Percentiles rank a stretch among this genome's conserved stretches.
phyloP scores from a whole-genome alignment of 1,140 invertebrate species.

The Thrips palmi region DNA sequence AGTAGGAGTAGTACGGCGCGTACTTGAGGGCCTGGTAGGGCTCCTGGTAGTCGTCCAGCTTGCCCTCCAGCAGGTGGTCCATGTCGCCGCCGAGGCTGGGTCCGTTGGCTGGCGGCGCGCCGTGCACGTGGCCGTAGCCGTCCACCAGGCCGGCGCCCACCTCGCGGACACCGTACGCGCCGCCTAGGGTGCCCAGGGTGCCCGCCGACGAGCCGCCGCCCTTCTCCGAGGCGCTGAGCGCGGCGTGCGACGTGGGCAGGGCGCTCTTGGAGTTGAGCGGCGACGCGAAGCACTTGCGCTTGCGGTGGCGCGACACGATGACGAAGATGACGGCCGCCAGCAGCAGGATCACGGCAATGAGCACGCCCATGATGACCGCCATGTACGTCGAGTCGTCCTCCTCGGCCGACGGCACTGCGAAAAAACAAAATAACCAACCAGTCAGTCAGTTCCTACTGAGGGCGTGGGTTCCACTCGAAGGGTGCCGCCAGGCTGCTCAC shows the following conservation, averaged over 20 bases:
- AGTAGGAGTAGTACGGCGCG: conserved; percentile 60
- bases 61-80: conserved; percentile 28
- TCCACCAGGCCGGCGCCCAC: conserved; percentile 20
- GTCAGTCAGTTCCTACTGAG: too few relatives aligned
- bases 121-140: conserved; percentile 21
- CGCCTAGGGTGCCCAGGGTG: conserved; percentile 11
- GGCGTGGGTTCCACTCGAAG: not conserved
- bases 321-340: conserved; percentile 54
- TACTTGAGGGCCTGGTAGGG: conserved; percentile 58
- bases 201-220: conserved; percentile 29
- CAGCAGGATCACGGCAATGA: conserved; percentile 57
- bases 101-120: conserved; percentile 27
- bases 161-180: too few relatives aligned
- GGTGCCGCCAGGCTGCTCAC: conserved; percentile 8
- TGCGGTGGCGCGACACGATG: conserved; percentile 53
- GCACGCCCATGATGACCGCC: conserved; percentile 61
- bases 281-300: conserved; percentile 57
- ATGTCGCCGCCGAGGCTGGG: conserved; percentile 30
- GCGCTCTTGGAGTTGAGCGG: conserved; percentile 40
- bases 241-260: conserved; percentile 15
- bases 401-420: conserved; percentile 36
- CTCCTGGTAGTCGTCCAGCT: conserved; percentile 59
- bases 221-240: conserved; percentile 24
- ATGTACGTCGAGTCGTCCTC: conserved; percentile 58
- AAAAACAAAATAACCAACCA: conserved; percentile 5